These are phyloP conservation scores for Trypoxylon attenuatum DNA, from an alignment of 2,888 invertebrate species.

Conservation along the genomic window DNA sequence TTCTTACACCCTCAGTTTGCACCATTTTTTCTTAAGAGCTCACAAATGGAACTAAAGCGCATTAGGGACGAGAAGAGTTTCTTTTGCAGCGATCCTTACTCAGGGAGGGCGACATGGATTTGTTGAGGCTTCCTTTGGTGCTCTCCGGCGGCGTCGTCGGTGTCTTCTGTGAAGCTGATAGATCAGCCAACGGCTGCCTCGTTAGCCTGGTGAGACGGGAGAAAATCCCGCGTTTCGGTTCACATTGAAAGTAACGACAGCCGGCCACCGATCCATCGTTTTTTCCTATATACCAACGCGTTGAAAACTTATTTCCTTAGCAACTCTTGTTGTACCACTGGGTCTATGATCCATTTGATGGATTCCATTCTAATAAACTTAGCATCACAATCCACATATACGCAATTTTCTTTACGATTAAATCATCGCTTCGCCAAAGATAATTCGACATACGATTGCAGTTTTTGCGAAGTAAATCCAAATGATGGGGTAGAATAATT, in stretches of 20 bases:
- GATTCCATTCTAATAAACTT: background rate
- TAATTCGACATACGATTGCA: no score
- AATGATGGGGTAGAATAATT: no score
- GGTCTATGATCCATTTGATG: no score
- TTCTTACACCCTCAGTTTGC: background rate
- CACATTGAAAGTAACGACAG: conserved; percentile 94
- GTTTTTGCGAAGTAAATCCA: no score
- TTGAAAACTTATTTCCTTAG: no score
- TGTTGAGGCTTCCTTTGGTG: conserved; percentile 74
- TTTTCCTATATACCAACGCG: conserved; percentile 82
- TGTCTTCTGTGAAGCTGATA: conserved; percentile 35
- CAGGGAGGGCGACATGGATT: conserved; percentile 69
- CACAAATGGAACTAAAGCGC: conserved; percentile 9
- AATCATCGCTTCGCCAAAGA: no score
- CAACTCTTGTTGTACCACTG: no score
- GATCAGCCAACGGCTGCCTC: conserved; percentile 76
- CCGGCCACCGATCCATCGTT: conserved; percentile 97
- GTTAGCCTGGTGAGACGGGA: conserved; percentile 91
- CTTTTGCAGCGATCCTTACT: conserved; percentile 67
- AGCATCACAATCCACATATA: background rate
- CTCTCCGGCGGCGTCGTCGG: conserved; percentile 72
- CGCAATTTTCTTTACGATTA: no score
- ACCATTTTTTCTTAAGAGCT: background rate
- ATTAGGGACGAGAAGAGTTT: conserved; percentile 49
- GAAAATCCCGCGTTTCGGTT: conserved; percentile 94